Evolutionary conservation across 2,797 vertebrate species (phyloP).

Genomic region (Poeciliopsis infans): DNA sequence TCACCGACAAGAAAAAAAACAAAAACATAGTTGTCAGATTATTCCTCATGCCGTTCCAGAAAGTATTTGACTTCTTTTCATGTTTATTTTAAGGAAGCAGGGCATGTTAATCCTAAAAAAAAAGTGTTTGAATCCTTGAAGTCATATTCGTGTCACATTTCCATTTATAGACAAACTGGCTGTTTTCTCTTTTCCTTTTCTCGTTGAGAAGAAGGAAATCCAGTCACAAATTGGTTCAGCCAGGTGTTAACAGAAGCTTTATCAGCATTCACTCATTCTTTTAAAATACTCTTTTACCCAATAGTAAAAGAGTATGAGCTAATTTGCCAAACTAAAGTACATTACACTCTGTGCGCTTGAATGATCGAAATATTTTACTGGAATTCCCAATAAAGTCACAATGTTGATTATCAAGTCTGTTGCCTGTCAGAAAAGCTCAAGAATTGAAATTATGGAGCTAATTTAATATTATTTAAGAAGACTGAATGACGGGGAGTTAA

Average conservation of each 20-base stretch:
- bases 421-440: too few species aligned
- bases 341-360: neutral
- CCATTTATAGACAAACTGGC: slow-evolving; percentile 34
- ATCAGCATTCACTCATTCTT: neutral
- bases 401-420: neutral
- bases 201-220: slow-evolving; percentile 26
- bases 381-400: neutral
- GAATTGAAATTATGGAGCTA: too few species aligned
- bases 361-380: neutral
- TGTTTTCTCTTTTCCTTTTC: neutral
- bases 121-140: slow-evolving; percentile 9
- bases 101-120: neutral
- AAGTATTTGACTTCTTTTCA: slow-evolving; percentile 22
- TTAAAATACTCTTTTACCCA: neutral
- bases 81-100: slow-evolving; percentile 66
- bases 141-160: slow-evolving; percentile 14
- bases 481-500: too few species aligned
- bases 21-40: slow-evolving; percentile 31
- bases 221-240: slow-evolving; percentile 24
- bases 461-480: too few species aligned
- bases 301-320: neutral
- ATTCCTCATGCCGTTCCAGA: slow-evolving; percentile 18
- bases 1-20: slow-evolving; percentile 27
- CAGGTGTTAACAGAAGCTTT: neutral
- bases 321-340: neutral